Evolutionary conservation across 2,888 invertebrate genomes (phyloP).

Genomic region (Athripsodes cinereus): DNA sequence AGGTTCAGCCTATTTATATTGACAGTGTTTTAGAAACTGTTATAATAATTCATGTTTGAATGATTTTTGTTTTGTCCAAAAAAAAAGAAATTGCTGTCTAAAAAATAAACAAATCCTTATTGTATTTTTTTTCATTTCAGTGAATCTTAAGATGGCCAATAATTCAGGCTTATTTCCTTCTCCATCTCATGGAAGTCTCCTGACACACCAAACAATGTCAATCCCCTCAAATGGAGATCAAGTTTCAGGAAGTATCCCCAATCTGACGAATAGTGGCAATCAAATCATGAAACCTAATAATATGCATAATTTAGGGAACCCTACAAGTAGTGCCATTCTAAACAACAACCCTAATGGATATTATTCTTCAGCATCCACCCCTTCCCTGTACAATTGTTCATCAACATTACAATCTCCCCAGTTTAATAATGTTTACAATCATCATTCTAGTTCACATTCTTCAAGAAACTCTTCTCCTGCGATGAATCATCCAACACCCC

Average conservation of each 20-base stretch:
- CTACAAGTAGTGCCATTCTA: background rate
- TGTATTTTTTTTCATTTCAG: background rate
- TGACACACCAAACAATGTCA: conserved; percentile 9
- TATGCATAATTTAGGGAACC: background rate
- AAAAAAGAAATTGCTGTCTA: too few relatives aligned
- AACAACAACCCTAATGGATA: conserved; percentile 20
- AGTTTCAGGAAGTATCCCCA: conserved; percentile 12
- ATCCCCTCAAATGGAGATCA: conserved; percentile 8
- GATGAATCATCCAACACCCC: conserved; percentile 24
- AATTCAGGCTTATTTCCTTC: conserved; percentile 12
- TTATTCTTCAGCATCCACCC: conserved; percentile 15
- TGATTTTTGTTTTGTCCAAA: too few relatives aligned
- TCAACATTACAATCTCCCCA: conserved; percentile 8
- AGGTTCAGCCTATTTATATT: too few relatives aligned
- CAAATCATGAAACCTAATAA: background rate
- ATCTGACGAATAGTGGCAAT: conserved; percentile 2
- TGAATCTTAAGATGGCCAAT: conserved; percentile 15
- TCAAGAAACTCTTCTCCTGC: conserved; percentile 38
- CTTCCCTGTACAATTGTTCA: conserved; percentile 14
- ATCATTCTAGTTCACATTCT: conserved; percentile 33
- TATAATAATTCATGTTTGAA: too few relatives aligned
- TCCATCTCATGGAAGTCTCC: conserved; percentile 4
- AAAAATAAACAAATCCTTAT: too few relatives aligned
- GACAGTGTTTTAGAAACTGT: too few relatives aligned
- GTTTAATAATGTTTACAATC: conserved; percentile 17